A percentile compares a stretch with the other conserved stretches of the same genome.
Conservation (phyloP, 2,888 invertebrate genomes). For the Pediacus dermestoides region DNA sequence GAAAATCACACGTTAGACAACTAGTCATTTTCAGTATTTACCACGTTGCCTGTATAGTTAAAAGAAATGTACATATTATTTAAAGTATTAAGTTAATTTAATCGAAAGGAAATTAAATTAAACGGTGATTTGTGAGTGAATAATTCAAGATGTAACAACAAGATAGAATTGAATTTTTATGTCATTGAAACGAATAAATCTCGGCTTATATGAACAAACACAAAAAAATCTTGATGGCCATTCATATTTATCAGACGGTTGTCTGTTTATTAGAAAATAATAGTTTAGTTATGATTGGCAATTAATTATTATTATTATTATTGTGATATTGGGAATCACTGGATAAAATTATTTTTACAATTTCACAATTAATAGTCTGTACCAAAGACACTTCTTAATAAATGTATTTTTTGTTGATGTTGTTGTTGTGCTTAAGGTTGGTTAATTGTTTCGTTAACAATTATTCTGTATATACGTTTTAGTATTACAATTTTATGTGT, state of each 20-base stretch:
- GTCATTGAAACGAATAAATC: background rate
- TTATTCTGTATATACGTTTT: slow-evolving; percentile 46
- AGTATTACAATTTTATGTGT: slow-evolving; percentile 31
- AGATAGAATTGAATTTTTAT: slow-evolving; percentile 1
- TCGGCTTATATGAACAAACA: no score
- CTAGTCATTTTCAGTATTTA: slow-evolving; percentile 47
- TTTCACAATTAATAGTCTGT: slow-evolving; percentile 19
- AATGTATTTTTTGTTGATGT: slow-evolving; percentile 6
- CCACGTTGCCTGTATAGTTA: slow-evolving; percentile 22
- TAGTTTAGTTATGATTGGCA: no score
- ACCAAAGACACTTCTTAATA: slow-evolving; percentile 35
- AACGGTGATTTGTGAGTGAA: slow-evolving; percentile 1
- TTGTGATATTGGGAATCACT: no score
- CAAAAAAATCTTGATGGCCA: no score
- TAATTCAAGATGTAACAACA: slow-evolving; percentile 4
- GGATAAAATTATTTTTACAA: no score
- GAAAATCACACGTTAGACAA: slow-evolving; percentile 19
- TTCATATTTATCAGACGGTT: no score
- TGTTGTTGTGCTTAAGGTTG: slow-evolving; percentile 8
- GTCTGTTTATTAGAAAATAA: no score
- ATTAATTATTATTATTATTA: no score
- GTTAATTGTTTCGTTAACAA: slow-evolving; percentile 14
- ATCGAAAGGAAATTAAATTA: slow-evolving; percentile 1
- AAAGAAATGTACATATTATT: slow-evolving; percentile 25
- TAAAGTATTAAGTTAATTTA: slow-evolving; percentile 24